Evolutionary conservation across 2,888 invertebrate species (phyloP), one percentile per base, ranked within the genome.

Genomic region (Clistopyga incitator): DNA sequence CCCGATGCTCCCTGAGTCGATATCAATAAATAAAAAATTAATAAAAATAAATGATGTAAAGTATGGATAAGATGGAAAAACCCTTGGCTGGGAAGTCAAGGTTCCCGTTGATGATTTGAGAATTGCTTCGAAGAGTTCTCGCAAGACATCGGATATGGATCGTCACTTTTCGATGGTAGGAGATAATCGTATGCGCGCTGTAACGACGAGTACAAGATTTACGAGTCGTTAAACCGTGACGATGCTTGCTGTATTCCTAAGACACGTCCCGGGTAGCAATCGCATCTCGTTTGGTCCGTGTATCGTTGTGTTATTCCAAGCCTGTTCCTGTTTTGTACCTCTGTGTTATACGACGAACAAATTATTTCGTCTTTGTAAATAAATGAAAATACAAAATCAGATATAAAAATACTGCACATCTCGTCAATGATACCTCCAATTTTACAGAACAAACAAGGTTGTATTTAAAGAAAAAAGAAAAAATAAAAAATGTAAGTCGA

Each of bases 321-420:
- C 54, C 68, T 75, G 79, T 72, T 84, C 84, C 84, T 85, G 84
- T 84, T 85, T 84, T 81, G 23, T 84, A 85, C 77, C 84, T 77
- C 79, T 54, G 77, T 68, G 76, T 38, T 81, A 75, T 76, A 29
- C 52, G 29, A 74, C 70, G 75, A 42, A 67, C 52, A 67, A 77
- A 85, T 71, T 34, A 71, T 42, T 50, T 45, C 42, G 56, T 77
- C 67, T 77, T 56, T 78, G 71, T 78, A 77, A 83, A 74, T 80
- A 61, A 50, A 71, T 8, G 11, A 77, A n/a, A 34, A 59, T 29
- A 25, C 1, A 11, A 29, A 25, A 59, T 13, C 0, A 29, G 6
- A 52, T n/a, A 52, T 20, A 10, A 52, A 59, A 3, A 59, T 15
- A 59, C 0, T 25, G 13, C 15, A 3, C 25, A 56, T 29, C 25